Conservation (phyloP, 2,797 vertebrate species). For the Premnoplex brunnescens region DNA sequence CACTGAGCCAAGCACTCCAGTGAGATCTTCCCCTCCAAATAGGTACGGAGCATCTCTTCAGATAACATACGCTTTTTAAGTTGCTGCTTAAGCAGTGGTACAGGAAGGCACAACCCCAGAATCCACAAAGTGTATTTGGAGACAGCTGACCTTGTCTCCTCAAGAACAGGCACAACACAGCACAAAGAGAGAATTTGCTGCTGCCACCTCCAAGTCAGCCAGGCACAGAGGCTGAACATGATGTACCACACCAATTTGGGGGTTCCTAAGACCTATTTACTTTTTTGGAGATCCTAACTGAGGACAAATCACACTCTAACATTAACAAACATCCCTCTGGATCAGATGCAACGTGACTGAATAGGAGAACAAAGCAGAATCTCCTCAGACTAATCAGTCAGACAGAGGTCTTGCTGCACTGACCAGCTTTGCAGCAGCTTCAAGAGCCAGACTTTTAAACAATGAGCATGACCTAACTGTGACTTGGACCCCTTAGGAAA, state of each 20-base stretch:
- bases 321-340: not conserved
- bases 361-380: not conserved
- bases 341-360: not conserved
- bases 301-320: not conserved
- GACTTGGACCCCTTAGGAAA: slow-evolving; percentile 5
- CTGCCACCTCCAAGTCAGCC: not conserved
- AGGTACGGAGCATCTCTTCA: not conserved
- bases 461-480: not conserved
- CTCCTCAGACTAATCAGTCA: not conserved
- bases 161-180: fast-evolving
- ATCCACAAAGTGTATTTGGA: not conserved
- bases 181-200: not conserved
- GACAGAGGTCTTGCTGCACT: not conserved
- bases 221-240: not conserved
- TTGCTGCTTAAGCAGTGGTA: not conserved
- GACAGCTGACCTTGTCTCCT: not conserved
- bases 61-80: not conserved
- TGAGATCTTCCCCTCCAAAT: not conserved
- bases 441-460: not conserved
- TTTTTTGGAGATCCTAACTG: not conserved
- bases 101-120: not conserved
- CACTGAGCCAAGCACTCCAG: fast-evolving
- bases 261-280: not conserved
- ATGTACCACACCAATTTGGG: not conserved
- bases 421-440: not conserved